Evolutionary conservation across 64 coral and sea anemone species (phyloP).

Genomic region (Stichodactyla helianthus): DNA sequence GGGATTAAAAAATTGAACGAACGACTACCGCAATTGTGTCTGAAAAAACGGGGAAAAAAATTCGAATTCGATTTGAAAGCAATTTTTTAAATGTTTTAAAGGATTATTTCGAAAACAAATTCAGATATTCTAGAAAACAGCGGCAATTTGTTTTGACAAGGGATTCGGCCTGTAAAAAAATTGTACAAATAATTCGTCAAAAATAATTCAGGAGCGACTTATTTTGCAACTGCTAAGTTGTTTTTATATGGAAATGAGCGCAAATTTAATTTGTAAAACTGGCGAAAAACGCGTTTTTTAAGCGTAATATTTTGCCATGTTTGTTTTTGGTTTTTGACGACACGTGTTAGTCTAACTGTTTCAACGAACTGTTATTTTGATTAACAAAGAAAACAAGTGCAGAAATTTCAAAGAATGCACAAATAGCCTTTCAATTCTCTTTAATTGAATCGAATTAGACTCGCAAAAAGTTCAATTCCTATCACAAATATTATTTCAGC

Average conservation of each 20-base stretch:
- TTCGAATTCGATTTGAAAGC: background rate
- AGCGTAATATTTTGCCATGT: background rate
- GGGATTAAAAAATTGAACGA: background rate
- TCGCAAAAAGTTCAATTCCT: background rate
- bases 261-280: background rate
- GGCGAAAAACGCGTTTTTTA: background rate
- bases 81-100: background rate
- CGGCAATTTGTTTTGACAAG: no score
- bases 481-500: no score
- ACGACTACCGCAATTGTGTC: background rate
- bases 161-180: background rate
- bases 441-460: background rate
- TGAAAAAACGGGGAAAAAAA: background rate
- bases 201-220: background rate
- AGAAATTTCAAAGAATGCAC: background rate
- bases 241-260: background rate
- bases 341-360: background rate
- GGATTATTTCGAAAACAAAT: background rate
- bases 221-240: background rate
- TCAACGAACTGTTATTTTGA: background rate
- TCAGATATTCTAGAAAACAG: no score
- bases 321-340: background rate
- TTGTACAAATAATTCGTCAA: background rate
- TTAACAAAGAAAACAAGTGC: background rate
- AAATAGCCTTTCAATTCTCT: background rate